A percentile compares a stretch with the other conserved stretches of the same genome.
phyloP scores from a whole-genome alignment of 2,797 vertebrate genomes.

The Phrynocephalus guinanensis region DNA sequence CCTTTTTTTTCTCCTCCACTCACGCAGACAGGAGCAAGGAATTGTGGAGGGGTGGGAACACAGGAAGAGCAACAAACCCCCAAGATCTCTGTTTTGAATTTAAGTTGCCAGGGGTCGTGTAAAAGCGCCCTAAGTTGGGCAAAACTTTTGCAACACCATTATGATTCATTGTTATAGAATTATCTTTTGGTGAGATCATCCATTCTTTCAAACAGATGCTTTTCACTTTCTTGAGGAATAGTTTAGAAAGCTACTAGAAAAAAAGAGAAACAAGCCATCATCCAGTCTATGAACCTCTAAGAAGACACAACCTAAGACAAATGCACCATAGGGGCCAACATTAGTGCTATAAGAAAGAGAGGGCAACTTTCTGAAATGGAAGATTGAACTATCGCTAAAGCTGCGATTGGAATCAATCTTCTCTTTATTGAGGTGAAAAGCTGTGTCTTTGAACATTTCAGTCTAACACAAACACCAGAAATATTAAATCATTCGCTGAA shows the following conservation, averaged over 20 bases:
- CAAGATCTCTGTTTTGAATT: too few species aligned
- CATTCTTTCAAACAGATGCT: slow-evolving; percentile 38
- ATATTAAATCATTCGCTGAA: slow-evolving; percentile 57
- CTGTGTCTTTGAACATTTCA: slow-evolving; percentile 56
- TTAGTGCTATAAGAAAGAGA: slow-evolving; percentile 51
- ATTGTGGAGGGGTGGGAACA: too few species aligned
- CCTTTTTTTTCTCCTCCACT: too few species aligned
- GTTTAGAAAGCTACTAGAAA: slow-evolving; percentile 22
- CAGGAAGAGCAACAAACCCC: too few species aligned
- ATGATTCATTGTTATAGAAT: slow-evolving; percentile 19
- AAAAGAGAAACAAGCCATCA: slow-evolving; percentile 1
- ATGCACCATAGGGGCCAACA: slow-evolving; percentile 2
- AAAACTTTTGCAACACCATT: neutral
- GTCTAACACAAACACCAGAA: slow-evolving; percentile 66
- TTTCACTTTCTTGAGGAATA: neutral
- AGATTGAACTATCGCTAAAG: slow-evolving; percentile 57
- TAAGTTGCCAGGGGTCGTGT: too few species aligned
- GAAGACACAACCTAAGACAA: slow-evolving; percentile 49
- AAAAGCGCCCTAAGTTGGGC: too few species aligned
- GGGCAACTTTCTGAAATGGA: slow-evolving; percentile 54
- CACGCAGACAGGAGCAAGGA: too few species aligned
- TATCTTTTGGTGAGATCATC: slow-evolving; percentile 27
- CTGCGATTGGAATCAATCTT: slow-evolving; percentile 38
- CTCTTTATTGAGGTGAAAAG: slow-evolving; percentile 45
- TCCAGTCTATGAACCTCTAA: slow-evolving; percentile 31